Percentiles rank a stretch among this genome's conserved stretches.
Evolutionary conservation across 2,888 invertebrate species (phyloP).

Genomic region (Tiliacea citrago): DNA sequence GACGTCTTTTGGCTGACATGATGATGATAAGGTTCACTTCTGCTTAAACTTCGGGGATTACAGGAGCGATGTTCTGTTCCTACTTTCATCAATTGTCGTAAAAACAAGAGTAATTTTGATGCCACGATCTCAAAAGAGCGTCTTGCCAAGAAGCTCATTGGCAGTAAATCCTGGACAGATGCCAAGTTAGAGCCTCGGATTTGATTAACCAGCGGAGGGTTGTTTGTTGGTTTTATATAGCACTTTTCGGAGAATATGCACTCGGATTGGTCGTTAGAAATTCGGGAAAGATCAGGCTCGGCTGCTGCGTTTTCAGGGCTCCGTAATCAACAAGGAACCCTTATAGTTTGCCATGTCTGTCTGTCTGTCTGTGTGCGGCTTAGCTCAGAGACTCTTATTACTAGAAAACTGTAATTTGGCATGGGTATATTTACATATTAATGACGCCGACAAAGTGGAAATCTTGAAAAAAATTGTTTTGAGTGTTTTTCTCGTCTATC

Average conservation of each 20-base stretch:
- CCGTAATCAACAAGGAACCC: too few species aligned
- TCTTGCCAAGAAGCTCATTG: conserved; percentile 10
- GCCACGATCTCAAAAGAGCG: not conserved
- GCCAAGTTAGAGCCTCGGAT: conserved; percentile 21
- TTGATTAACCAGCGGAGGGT: conserved; percentile 14
- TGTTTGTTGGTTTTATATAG: conserved; percentile 31
- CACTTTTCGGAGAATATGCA: conserved; percentile 7
- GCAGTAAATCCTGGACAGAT: conserved; percentile 1
- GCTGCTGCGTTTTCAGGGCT: not conserved
- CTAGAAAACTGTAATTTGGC: too few species aligned
- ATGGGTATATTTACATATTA: too few species aligned
- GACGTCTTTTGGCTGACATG: too few species aligned
- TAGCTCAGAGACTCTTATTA: too few species aligned
- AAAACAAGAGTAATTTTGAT: not conserved
- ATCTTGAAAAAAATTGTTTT: too few species aligned
- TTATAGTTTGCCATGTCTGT: too few species aligned
- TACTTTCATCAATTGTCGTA: not conserved
- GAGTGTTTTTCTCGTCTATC: too few species aligned
- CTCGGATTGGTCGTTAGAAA: conserved; percentile 21
- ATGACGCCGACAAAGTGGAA: too few species aligned
- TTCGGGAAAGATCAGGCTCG: not conserved
- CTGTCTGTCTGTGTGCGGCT: too few species aligned
- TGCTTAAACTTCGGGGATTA: not conserved
- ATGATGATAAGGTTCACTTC: too few species aligned
- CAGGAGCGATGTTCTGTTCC: not conserved